Conservation (phyloP, 2,888 invertebrate species). For the Polydrusus tereticollis region DNA sequence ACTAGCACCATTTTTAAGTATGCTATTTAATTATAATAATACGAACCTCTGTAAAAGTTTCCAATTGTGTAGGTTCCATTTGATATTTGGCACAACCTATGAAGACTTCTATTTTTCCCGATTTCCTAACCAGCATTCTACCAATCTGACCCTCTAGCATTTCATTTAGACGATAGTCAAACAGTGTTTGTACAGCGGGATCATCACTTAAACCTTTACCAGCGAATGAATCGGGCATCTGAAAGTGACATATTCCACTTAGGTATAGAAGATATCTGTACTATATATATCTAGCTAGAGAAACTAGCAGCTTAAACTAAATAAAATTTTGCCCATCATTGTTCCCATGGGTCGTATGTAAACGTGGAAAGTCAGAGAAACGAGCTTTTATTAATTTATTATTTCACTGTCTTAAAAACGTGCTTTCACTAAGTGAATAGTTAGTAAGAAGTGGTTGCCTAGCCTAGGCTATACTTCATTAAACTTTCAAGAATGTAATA, state of each 20-base stretch:
- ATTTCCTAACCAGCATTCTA: slow-evolving; percentile 60
- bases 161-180: slow-evolving; percentile 59
- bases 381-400: too few species aligned
- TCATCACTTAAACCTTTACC: slow-evolving; percentile 63
- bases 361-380: too few species aligned
- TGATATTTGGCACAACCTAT: slow-evolving; percentile 60
- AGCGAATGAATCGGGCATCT: slow-evolving; percentile 64
- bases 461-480: too few species aligned
- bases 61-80: slow-evolving; percentile 53
- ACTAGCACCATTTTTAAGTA: background rate
- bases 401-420: too few species aligned
- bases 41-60: slow-evolving; percentile 39
- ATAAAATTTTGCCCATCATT: too few species aligned
- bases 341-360: too few species aligned
- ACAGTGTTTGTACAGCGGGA: slow-evolving; percentile 56
- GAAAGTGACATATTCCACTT: slow-evolving; percentile 43
- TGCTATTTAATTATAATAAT: too few species aligned
- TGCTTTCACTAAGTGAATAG: too few species aligned
- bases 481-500: too few species aligned
- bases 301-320: too few species aligned
- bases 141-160: slow-evolving; percentile 64
- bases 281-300: too few species aligned
- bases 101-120: slow-evolving; percentile 62
- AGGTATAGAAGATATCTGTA: background rate
- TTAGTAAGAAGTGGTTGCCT: too few species aligned